phyloP scores from a whole-genome alignment of 2,113 vertebrate species.

The Nasalis larvatus region DNA sequence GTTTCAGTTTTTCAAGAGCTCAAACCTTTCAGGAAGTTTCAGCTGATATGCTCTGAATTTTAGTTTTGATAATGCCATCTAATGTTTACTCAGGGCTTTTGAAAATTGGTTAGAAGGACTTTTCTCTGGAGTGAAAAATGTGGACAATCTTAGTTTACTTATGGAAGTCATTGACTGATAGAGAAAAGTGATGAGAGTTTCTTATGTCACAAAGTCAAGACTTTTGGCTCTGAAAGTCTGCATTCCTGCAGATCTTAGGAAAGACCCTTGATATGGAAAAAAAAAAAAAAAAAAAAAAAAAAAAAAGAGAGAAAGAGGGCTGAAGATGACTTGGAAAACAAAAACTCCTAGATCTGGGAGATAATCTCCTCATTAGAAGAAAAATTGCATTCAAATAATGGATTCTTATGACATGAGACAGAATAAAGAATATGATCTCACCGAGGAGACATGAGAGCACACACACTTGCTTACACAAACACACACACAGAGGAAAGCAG shows the following conservation, averaged over 20 bases:
- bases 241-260: conserved; percentile 58
- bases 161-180: conserved; percentile 53
- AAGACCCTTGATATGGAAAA: not conserved
- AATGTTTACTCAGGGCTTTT: conserved; percentile 36
- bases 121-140: conserved; percentile 24
- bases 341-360: not conserved
- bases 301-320: not conserved
- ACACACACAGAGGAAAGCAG: conserved; percentile 25
- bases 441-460: not conserved
- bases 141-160: conserved; percentile 53
- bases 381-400: conserved; percentile 54
- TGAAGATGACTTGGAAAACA: not conserved
- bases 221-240: not conserved
- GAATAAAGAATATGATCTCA: conserved; percentile 57
- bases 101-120: conserved; percentile 41
- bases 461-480: not conserved
- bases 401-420: conserved; percentile 52
- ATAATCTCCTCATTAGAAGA: conserved; percentile 42
- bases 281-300: not conserved
- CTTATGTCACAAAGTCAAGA: not conserved
- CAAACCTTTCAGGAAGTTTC: conserved; percentile 35
- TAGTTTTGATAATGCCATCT: conserved; percentile 34
- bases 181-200: conserved; percentile 45
- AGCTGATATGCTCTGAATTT: not conserved
- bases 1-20: conserved; percentile 46